A percentile compares a stretch with the other conserved stretches of the same genome.
Evolutionary conservation across 2,888 invertebrate genomes (phyloP).

Genomic region (Acronicta leporina): DNA sequence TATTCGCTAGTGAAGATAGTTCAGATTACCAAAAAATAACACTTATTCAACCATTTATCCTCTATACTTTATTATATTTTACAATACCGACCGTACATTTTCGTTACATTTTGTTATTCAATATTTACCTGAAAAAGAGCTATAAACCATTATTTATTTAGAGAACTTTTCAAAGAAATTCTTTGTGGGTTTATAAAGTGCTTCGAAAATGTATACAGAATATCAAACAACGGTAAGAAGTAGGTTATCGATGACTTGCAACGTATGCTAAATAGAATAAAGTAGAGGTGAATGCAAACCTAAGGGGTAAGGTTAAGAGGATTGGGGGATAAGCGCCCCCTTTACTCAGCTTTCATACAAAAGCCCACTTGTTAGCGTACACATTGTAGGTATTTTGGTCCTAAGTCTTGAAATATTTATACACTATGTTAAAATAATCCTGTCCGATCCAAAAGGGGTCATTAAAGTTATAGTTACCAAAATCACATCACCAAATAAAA

Average conservation of each 20-base stretch:
- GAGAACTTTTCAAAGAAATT: not conserved
- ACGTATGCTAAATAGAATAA: slow-evolving; percentile 15
- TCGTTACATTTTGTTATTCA: not conserved
- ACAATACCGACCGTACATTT: not conserved
- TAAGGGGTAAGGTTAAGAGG: slow-evolving; percentile 22
- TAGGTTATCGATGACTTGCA: slow-evolving; percentile 18
- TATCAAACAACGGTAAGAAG: not conserved
- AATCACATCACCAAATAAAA: too few species aligned
- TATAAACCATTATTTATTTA: too few species aligned
- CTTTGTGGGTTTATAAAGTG: slow-evolving; percentile 1
- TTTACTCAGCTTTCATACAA: slow-evolving; percentile 23
- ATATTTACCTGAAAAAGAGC: not conserved
- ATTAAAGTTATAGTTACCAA: too few species aligned
- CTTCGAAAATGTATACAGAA: not conserved
- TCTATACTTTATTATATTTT: not conserved
- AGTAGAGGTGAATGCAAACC: slow-evolving; percentile 15
- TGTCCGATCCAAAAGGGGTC: too few species aligned
- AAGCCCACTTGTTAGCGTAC: slow-evolving; percentile 12
- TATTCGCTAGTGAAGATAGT: too few species aligned
- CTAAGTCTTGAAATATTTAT: not conserved
- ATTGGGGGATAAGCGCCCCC: slow-evolving; percentile 22
- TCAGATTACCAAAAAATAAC: too few species aligned
- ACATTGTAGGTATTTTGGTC: not conserved
- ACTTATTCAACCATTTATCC: not conserved
- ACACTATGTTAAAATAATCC: too few species aligned